Evolutionary conservation across 2,113 vertebrate species (phyloP).

Genomic region (Neoarius graeffei): DNA sequence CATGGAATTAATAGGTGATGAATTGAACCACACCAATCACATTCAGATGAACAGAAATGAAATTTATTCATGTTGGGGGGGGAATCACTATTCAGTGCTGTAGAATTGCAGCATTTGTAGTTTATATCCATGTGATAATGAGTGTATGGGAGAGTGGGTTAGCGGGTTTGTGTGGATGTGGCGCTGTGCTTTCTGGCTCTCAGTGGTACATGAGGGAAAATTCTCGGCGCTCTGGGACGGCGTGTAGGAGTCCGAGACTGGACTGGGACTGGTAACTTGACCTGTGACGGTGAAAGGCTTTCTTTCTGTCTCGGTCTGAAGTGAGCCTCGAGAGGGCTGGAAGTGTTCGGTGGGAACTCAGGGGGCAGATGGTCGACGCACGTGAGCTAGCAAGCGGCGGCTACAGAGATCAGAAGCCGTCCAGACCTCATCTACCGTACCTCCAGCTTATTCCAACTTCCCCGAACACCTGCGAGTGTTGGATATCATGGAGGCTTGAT

Average conservation of each 20-base stretch:
- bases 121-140: neutral
- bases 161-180: constrained; percentile 37
- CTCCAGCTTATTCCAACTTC: neutral
- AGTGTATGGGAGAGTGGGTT: constrained; percentile 15
- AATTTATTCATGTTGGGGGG: neutral
- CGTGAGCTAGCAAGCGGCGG: neutral
- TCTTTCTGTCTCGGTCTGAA: neutral
- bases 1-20: neutral
- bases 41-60: neutral
- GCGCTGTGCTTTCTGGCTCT: constrained; percentile 29
- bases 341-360: neutral
- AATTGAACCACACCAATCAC: neutral
- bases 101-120: neutral
- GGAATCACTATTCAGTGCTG: neutral
- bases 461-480: neutral
- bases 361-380: neutral
- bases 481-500: neutral
- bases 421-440: neutral
- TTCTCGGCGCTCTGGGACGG: neutral
- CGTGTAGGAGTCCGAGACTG: neutral
- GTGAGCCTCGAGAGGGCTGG: neutral
- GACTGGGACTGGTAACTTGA: neutral
- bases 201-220: constrained; percentile 5
- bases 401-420: neutral
- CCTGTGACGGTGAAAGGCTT: neutral